Conservation (phyloP, 2,888 invertebrate genomes). For the Dryobota labecula region DNA sequence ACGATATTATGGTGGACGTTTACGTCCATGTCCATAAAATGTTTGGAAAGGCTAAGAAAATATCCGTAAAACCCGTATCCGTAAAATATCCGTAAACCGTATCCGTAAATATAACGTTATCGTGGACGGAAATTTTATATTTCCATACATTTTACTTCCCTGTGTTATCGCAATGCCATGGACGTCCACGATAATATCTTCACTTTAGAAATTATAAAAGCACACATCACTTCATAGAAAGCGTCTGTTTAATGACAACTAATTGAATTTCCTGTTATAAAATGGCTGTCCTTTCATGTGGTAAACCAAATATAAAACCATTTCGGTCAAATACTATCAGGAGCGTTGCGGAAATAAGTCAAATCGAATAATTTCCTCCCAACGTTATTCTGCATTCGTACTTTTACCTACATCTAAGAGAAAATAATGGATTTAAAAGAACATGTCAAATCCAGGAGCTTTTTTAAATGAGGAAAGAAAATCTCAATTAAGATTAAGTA, state of each 20-base stretch:
- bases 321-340: constrained; percentile 42
- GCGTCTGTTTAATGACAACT: neutral
- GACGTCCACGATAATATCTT: too few species aligned
- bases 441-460: neutral
- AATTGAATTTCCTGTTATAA: neutral
- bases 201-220: neutral
- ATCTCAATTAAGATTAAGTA: neutral
- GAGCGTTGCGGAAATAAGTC: constrained; percentile 43
- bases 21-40: too few species aligned
- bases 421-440: constrained; percentile 13
- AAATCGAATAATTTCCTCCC: constrained; percentile 52
- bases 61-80: too few species aligned
- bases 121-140: neutral
- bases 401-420: neutral
- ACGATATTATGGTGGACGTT: too few species aligned
- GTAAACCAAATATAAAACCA: constrained; percentile 7
- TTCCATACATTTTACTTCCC: too few species aligned
- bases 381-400: constrained; percentile 6
- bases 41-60: too few species aligned
- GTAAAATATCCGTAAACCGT: too few species aligned
- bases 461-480: neutral
- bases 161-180: too few species aligned
- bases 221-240: neutral
- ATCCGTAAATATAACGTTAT: too few species aligned
- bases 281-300: neutral